Base-by-base conservation (phyloP, 2,797 vertebrate genomes). In the Menidia menidia region DNA sequence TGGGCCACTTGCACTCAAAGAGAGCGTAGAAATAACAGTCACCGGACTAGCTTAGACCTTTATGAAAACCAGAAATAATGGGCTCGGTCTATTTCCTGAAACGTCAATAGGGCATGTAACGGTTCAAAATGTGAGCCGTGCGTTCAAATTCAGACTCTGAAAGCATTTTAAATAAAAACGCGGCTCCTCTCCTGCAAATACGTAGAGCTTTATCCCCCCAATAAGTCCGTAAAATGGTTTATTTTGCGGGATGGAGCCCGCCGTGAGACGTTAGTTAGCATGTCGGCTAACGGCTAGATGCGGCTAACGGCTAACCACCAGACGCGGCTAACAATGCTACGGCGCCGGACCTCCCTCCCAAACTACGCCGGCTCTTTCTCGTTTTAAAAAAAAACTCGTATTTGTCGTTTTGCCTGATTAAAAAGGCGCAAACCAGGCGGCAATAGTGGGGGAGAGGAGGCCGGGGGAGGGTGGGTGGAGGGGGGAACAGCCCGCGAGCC, bases 71-170 rank as follows among this genome's bases (percentile, higher is more conserved):
- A 41, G 4, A 60, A 18, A 8, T 57, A 43, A 11, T 14, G 73
- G 88, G 88, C 65, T 83, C 62, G 0, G 88, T 84, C 84, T 92
- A 92, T 87, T 84, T 88, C 80, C 89, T 90, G 88, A 64, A 83
- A 66, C 9, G 25, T 43, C 58, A 57, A 43, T 31, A 25, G 1
- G 11, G 18, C 12, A 55, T 48, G 6, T 14, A 65, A 30, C 1
- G 12, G 3, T 14, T 30, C 1, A 9, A 9, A 3, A 31, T 13
- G 25, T 39, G 2, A 13, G n/a, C 2, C n/a, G 3, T 15, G 1
- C 14, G 15, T n/a, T 56, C 1, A n/a, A 4, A 42, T 31, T 16
- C 1, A 2, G 0, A 47, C 9, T 14, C 3, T 55, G 10, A 0
- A 55, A 39, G 33, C 1, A 0, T 0, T 0, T 39, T 47, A 32